Evolutionary conservation across 1,140 invertebrate genomes (phyloP).

Genomic region (Pogonomyrmex barbatus): DNA sequence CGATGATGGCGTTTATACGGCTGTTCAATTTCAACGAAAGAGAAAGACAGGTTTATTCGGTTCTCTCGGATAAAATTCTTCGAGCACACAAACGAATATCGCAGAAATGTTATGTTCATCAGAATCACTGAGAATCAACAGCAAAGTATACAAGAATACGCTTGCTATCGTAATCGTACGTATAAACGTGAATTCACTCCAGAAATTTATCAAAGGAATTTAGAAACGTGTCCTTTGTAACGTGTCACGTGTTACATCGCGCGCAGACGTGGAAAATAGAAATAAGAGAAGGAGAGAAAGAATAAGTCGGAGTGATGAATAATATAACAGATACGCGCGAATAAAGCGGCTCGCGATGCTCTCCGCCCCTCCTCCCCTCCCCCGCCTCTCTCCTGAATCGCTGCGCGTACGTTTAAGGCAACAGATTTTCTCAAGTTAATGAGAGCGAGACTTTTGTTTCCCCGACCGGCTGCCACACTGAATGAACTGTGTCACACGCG

Average conservation of each 20-base stretch:
- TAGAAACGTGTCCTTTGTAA: no score
- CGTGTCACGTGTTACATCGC: neutral
- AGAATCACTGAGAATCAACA: neutral
- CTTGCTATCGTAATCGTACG: no score
- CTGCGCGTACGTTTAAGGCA: neutral
- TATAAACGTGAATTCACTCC: no score
- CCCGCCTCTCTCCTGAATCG: neutral
- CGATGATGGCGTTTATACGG: neutral
- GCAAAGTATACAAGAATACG: neutral
- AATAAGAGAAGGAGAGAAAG: neutral
- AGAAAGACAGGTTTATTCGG: neutral
- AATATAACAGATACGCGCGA: neutral
- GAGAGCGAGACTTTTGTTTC: constrained; percentile 20
- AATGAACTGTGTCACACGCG: constrained; percentile 60
- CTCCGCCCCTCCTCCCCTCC: no score
- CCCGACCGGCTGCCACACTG: constrained; percentile 16
- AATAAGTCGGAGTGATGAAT: neutral
- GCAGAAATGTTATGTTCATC: neutral
- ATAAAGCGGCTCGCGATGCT: neutral
- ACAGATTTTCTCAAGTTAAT: neutral
- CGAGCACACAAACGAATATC: neutral
- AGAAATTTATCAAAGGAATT: no score
- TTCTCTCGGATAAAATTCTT: neutral
- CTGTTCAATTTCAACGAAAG: constrained; percentile 33
- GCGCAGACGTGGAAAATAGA: neutral